A percentile compares a stretch with the other conserved stretches of the same genome.
Evolutionary conservation across 1,140 invertebrate genomes (phyloP).

Genomic region (Venturia canescens): DNA sequence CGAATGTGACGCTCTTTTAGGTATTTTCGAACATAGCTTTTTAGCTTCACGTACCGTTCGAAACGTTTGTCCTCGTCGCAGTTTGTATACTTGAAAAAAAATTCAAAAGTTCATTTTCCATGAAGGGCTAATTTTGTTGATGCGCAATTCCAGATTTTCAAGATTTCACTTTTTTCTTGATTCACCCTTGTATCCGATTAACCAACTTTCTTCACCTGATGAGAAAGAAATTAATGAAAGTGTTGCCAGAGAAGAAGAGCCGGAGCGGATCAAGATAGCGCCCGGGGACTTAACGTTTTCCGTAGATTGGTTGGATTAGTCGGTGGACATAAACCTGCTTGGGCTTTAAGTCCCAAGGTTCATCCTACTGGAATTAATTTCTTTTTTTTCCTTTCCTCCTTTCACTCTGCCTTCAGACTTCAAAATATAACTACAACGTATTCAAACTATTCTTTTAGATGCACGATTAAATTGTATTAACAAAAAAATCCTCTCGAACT

Average conservation of each 20-base stretch:
- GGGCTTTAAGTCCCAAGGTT: background rate
- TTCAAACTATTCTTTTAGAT: too few relatives aligned
- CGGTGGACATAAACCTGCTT: background rate
- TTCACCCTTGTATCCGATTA: background rate
- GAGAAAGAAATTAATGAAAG: conserved; percentile 8
- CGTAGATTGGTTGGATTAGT: conserved; percentile 37
- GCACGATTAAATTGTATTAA: too few relatives aligned
- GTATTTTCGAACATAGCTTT: too few relatives aligned
- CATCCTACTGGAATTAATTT: conserved; percentile 18
- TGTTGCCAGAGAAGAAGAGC: background rate
- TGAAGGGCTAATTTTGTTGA: too few relatives aligned
- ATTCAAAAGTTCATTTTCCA: too few relatives aligned
- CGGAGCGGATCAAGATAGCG: background rate
- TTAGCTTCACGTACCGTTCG: too few relatives aligned
- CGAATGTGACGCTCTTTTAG: background rate
- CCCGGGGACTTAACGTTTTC: conserved; percentile 15
- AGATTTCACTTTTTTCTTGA: background rate
- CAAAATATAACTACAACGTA: too few relatives aligned
- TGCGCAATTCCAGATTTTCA: too few relatives aligned
- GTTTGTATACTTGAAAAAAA: too few relatives aligned
- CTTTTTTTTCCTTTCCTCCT: background rate
- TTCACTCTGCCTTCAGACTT: background rate
- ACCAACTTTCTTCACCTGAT: too few relatives aligned
- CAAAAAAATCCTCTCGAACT: too few relatives aligned
- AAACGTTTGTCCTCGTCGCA: too few relatives aligned